phyloP scores from a whole-genome alignment of 2,888 invertebrate genomes.

The Ophion costatus region DNA sequence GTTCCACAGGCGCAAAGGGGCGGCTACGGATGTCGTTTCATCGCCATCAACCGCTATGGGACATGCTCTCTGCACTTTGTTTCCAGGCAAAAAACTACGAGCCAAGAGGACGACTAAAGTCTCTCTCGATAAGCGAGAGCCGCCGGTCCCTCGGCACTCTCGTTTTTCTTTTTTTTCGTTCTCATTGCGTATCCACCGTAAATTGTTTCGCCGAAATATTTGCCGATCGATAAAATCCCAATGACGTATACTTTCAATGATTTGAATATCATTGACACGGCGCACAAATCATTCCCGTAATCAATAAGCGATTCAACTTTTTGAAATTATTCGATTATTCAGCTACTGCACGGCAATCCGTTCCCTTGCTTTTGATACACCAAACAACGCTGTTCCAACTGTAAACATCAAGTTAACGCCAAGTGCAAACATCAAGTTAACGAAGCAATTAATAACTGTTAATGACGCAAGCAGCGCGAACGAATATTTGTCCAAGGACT shows the following conservation, averaged over 20 bases:
- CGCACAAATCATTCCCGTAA: too few relatives aligned
- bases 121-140: constrained; percentile 41
- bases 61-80: constrained; percentile 60
- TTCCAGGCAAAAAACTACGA: constrained; percentile 40
- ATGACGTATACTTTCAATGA: neutral
- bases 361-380: too few relatives aligned
- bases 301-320: too few relatives aligned
- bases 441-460: constrained; percentile 5
- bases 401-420: too few relatives aligned
- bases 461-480: neutral
- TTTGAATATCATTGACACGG: too few relatives aligned
- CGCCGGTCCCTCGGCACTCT: neutral
- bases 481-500: constrained; percentile 21
- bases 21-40: constrained; percentile 48
- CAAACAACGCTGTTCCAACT: too few relatives aligned
- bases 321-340: too few relatives aligned
- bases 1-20: constrained; percentile 27
- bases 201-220: neutral
- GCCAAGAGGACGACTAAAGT: constrained; percentile 30
- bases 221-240: neutral
- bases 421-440: neutral
- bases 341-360: too few relatives aligned
- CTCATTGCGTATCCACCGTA: constrained; percentile 17
- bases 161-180: neutral
- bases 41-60: constrained; percentile 43